Percentiles rank a stretch among this genome's conserved stretches.
phyloP scores from a whole-genome alignment of 1,140 invertebrate species.

The Drosophila erecta region DNA sequence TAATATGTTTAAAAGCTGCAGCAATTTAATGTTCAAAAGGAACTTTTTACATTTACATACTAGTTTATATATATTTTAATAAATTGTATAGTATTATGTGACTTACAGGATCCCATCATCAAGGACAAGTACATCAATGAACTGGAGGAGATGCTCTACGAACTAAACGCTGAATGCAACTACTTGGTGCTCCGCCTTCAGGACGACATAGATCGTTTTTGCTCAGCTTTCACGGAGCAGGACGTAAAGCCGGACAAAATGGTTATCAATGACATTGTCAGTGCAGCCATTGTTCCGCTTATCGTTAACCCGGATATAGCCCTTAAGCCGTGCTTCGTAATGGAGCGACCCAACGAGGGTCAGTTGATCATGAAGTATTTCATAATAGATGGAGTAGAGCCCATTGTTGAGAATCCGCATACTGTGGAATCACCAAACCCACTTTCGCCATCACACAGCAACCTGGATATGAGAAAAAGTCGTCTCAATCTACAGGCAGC shows the following conservation, averaged over 20 bases:
- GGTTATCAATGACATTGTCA: slow-evolving; percentile 52
- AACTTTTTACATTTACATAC: too few species aligned
- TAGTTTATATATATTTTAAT: too few species aligned
- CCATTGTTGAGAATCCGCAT: neutral
- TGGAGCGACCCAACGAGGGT: slow-evolving; percentile 43
- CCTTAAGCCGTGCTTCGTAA: slow-evolving; percentile 37
- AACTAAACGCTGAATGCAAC: slow-evolving; percentile 75
- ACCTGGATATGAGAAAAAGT: slow-evolving; percentile 37
- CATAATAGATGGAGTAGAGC: slow-evolving; percentile 1
- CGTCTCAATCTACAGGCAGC: slow-evolving; percentile 59
- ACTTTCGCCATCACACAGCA: neutral
- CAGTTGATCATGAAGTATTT: slow-evolving; percentile 59
- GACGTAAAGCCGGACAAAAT: slow-evolving; percentile 44
- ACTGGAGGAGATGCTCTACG: slow-evolving; percentile 60
- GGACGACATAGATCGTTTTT: slow-evolving; percentile 69
- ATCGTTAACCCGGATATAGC: slow-evolving; percentile 13
- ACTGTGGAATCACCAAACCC: slow-evolving; percentile 13
- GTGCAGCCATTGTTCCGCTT: slow-evolving; percentile 44
- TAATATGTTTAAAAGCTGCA: too few species aligned
- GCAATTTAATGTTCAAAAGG: too few species aligned
- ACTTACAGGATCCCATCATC: slow-evolving; percentile 43
- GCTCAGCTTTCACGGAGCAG: slow-evolving; percentile 56
- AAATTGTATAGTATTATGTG: neutral
- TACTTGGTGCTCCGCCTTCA: slow-evolving; percentile 62
- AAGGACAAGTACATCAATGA: slow-evolving; percentile 63